These are phyloP conservation scores for Brachionus koreanus DNA, from an alignment of 1,140 invertebrate genomes.

Conservation along the genomic window DNA sequence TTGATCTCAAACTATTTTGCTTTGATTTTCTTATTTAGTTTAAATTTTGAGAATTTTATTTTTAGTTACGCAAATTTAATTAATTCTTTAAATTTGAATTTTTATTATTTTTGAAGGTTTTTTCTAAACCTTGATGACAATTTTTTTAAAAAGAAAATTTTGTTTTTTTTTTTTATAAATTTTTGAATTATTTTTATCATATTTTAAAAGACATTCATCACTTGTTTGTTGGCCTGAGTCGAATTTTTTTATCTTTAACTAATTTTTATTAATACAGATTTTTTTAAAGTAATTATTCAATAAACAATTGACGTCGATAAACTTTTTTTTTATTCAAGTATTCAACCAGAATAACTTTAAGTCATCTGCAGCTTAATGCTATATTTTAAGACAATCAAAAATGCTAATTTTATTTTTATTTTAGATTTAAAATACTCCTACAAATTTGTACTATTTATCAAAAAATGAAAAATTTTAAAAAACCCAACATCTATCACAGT, in stretches of 20 bases:
- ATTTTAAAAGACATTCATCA: not conserved
- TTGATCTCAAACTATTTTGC: slow-evolving; percentile 22
- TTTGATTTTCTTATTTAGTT: not conserved
- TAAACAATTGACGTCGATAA: not conserved
- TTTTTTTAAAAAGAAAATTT: not conserved
- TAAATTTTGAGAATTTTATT: not conserved
- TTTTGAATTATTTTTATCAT: not conserved
- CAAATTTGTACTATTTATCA: not conserved
- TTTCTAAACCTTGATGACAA: not conserved
- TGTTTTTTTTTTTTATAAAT: not conserved
- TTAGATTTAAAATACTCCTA: not conserved
- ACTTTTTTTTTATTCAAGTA: not conserved
- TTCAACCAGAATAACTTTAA: not conserved
- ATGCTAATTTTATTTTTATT: not conserved
- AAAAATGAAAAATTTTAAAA: not conserved
- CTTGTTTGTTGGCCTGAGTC: not conserved
- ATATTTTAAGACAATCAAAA: not conserved
- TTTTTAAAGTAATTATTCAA: not conserved
- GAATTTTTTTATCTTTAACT: not conserved
- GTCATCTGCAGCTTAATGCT: not conserved
- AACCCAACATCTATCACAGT: not conserved
- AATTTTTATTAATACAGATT: not conserved
- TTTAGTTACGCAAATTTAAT: not conserved
- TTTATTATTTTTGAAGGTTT: not conserved
- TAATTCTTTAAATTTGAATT: not conserved